Conservation (phyloP, 2,113 vertebrate species). For the Ceuthmochares aereus region DNA sequence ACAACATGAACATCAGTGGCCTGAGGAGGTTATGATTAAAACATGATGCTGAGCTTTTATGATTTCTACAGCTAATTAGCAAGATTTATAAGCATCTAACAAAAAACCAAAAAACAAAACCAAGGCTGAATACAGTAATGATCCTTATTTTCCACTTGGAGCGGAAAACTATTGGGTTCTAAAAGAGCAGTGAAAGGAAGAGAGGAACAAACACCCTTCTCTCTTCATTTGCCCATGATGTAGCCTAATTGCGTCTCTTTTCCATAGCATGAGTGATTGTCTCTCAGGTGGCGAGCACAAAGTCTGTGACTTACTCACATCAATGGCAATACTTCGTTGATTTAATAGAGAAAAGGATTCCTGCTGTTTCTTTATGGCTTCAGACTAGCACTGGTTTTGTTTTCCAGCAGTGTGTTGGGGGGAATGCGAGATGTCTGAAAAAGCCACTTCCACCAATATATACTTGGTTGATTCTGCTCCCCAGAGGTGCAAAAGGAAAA, state of each 20-base stretch:
- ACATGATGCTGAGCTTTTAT: slow-evolving; percentile 60
- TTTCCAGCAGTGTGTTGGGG: background rate
- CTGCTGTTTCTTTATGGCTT: background rate
- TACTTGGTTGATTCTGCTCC: background rate
- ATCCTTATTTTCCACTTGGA: slow-evolving; percentile 52
- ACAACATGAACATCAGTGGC: slow-evolving; percentile 55
- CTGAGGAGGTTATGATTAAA: slow-evolving; percentile 63
- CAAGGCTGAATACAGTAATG: slow-evolving; percentile 8
- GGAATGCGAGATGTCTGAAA: background rate
- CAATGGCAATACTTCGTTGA: background rate
- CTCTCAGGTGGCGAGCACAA: background rate
- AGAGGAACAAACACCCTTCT: background rate
- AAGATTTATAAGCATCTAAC: slow-evolving; percentile 55
- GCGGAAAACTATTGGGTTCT: background rate
- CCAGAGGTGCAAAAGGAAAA: background rate
- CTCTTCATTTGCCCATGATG: background rate
- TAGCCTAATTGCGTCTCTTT: background rate
- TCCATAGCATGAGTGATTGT: background rate
- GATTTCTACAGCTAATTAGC: slow-evolving; percentile 69
- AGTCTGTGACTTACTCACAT: background rate
- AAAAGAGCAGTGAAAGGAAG: background rate
- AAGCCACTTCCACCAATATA: slow-evolving; percentile 1
- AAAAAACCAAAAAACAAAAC: background rate
- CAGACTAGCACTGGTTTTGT: background rate
- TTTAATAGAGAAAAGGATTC: background rate